Evolutionary conservation across 2,113 vertebrate species (phyloP).

Genomic region (Takifugu flavidus): DNA sequence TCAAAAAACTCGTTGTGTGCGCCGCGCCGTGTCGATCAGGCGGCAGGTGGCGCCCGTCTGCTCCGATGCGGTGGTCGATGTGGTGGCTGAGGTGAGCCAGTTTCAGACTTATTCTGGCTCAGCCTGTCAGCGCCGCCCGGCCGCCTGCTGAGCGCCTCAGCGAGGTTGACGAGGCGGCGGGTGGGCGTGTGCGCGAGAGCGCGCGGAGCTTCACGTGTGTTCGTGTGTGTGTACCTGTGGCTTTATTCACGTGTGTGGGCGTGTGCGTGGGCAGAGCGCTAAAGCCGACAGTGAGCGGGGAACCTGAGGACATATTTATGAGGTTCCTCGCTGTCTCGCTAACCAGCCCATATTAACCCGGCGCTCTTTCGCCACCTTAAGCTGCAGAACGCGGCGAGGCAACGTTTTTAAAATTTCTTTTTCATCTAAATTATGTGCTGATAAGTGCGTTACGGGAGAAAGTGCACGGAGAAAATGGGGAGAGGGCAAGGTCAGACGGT

Average conservation of each 20-base stretch:
- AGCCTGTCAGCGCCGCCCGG: conserved; percentile 50
- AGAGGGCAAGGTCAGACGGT: conserved; percentile 22
- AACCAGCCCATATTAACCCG: conserved; percentile 63
- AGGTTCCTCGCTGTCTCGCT: conserved; percentile 51
- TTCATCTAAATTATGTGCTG: conserved; percentile 39
- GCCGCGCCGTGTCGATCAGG: conserved; percentile 30
- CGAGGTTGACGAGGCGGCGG: conserved; percentile 25
- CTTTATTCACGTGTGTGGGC: conserved; percentile 50
- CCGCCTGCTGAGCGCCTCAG: conserved; percentile 46
- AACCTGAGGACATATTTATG: conserved; percentile 63
- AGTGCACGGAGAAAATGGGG: conserved; percentile 26
- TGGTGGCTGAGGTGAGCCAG: conserved; percentile 53
- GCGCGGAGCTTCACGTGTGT: not conserved
- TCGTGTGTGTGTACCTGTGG: conserved; percentile 27
- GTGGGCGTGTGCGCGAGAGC: conserved; percentile 26
- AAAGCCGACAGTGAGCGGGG: conserved; percentile 55
- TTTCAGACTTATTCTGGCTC: conserved; percentile 63
- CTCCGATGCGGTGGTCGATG: conserved; percentile 58
- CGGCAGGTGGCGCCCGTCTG: conserved; percentile 47
- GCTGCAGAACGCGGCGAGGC: conserved; percentile 34
- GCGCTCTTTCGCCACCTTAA: conserved; percentile 46
- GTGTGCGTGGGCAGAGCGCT: conserved; percentile 55
- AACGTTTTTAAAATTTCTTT: conserved; percentile 37
- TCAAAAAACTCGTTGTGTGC: conserved; percentile 9
- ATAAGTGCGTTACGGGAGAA: conserved; percentile 38